Conservation (phyloP, 2,797 vertebrate genomes). For the Thripadectes ignobilis region DNA sequence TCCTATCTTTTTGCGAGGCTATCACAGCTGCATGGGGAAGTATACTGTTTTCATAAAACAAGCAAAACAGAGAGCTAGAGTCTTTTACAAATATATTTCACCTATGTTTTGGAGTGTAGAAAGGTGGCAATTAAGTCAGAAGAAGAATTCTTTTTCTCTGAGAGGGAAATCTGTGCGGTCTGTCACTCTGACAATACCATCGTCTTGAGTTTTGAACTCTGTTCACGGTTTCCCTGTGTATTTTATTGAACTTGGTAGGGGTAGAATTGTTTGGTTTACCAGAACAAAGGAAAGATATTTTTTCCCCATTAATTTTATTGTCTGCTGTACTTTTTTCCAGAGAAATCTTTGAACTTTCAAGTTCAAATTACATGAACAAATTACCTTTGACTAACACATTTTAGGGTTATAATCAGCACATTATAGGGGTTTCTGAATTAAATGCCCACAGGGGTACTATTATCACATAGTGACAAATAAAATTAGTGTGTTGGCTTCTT, state of each 20-base stretch:
- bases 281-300: not conserved
- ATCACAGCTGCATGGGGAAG: not conserved
- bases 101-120: not conserved
- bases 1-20: not conserved
- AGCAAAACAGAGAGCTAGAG: not conserved
- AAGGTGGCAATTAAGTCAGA: not conserved
- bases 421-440: not conserved
- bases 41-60: not conserved
- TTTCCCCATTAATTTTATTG: not conserved
- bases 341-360: not conserved
- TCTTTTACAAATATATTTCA: not conserved
- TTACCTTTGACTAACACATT: not conserved
- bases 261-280: not conserved
- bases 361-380: not conserved
- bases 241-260: not conserved
- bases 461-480: not conserved
- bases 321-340: not conserved
- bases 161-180: not conserved
- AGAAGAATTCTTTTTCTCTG: not conserved
- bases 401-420: not conserved
- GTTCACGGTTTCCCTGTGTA: not conserved
- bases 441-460: accelerated
- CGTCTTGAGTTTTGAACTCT: not conserved
- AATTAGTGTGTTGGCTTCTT: not conserved
- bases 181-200: not conserved